Percentiles rank a stretch among this genome's conserved stretches.
Conservation (phyloP, 2,888 invertebrate species). For the Myopa tessellatipennis region DNA sequence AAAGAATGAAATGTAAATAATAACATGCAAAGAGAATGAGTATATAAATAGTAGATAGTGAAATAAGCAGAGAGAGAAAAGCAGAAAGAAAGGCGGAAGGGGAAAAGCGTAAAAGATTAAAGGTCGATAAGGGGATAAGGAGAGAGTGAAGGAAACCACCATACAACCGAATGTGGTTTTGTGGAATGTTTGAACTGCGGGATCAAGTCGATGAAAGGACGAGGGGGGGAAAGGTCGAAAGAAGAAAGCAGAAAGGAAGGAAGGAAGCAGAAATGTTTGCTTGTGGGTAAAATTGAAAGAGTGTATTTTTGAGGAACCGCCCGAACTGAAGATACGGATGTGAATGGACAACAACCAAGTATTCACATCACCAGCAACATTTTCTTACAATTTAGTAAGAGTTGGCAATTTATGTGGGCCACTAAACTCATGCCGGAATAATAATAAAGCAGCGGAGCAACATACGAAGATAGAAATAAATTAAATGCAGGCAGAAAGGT, state of each 20-base stretch:
- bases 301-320: too few species aligned
- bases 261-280: background rate
- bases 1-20: conserved; percentile 32
- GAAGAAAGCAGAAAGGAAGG: background rate
- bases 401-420: too few species aligned
- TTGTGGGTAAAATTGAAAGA: too few species aligned
- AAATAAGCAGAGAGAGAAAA: background rate
- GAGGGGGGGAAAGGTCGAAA: background rate
- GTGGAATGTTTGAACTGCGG: background rate
- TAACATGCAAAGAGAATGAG: conserved; percentile 11
- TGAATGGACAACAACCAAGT: too few species aligned
- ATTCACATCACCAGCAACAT: too few species aligned
- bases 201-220: background rate
- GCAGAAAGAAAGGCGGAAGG: background rate
- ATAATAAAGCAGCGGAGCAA: too few species aligned
- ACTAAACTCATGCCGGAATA: too few species aligned
- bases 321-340: too few species aligned
- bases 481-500: background rate
- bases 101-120: background rate
- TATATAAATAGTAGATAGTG: background rate
- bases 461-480: too few species aligned
- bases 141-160: background rate
- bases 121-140: background rate
- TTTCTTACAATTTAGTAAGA: too few species aligned
- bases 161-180: background rate